phyloP scores from a whole-genome alignment of 2,113 vertebrate species.

The Nipponia nippon region DNA sequence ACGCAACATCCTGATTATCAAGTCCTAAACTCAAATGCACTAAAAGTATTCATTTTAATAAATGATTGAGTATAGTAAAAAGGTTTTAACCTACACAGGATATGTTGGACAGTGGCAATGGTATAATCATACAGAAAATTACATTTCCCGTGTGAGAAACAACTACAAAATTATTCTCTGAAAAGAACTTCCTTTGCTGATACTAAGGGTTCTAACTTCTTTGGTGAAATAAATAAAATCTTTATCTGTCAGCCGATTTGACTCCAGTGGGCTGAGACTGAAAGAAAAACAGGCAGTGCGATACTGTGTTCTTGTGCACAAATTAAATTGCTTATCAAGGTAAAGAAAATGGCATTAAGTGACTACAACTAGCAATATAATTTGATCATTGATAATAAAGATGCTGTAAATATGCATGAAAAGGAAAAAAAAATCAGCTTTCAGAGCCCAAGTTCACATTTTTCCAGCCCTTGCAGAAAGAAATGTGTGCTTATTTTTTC shows the following conservation, averaged over 20 bases:
- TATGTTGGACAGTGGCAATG: neutral
- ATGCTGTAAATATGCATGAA: neutral
- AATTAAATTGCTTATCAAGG: neutral
- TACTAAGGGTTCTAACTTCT: neutral
- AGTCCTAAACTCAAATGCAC: neutral
- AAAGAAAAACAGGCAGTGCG: neutral
- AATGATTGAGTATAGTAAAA: neutral
- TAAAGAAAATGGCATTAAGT: neutral
- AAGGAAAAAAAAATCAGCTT: neutral
- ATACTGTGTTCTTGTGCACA: neutral
- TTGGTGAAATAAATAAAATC: neutral
- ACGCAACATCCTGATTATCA: neutral
- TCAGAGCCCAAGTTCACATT: neutral
- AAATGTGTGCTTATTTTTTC: neutral
- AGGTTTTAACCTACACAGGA: neutral
- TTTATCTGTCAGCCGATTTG: neutral
- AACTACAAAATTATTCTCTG: neutral
- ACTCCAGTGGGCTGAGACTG: neutral
- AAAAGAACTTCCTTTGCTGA: neutral
- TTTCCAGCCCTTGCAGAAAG: neutral
- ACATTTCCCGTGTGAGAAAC: neutral
- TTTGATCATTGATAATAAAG: neutral
- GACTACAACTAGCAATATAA: neutral
- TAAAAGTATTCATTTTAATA: neutral
- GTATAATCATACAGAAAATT: neutral